Percentiles rank a stretch among this genome's conserved stretches.
These are phyloP conservation scores for Poliocrania exsul DNA, from an alignment of 2,797 vertebrate species.

Conservation along the genomic window DNA sequence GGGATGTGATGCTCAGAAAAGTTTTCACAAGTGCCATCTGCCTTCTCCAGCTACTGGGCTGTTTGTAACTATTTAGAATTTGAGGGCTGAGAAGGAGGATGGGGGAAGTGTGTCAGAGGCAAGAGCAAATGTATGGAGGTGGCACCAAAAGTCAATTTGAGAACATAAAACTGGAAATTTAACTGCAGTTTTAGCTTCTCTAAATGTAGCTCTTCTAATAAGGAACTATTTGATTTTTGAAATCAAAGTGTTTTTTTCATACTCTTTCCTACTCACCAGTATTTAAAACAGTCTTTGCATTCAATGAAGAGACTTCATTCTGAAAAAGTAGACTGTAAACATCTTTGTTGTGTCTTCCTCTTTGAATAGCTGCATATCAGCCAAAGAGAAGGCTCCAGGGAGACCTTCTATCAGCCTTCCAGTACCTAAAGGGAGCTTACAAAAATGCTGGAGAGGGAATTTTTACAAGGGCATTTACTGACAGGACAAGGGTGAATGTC, in stretches of 20 bases:
- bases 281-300: conserved; percentile 2
- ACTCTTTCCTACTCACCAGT: neutral
- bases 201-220: neutral
- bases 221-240: neutral
- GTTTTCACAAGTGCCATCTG: neutral
- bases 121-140: neutral
- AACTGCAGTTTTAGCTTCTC: neutral
- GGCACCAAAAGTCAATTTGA: neutral
- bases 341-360: neutral
- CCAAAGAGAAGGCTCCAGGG: neutral
- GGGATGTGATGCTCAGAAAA: neutral
- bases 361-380: neutral
- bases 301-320: neutral
- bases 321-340: neutral
- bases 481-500: neutral
- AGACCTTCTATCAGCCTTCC: neutral
- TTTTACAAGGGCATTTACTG: neutral
- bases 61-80: neutral
- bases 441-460: neutral
- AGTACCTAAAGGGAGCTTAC: neutral
- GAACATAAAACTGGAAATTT: neutral
- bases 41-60: neutral
- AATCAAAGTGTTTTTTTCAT: neutral
- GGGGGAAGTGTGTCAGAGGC: neutral
- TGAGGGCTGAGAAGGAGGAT: rapidly evolving